These are phyloP conservation scores for Mustelus asterias DNA, from an alignment of 2,113 vertebrate species.

Conservation along the genomic window DNA sequence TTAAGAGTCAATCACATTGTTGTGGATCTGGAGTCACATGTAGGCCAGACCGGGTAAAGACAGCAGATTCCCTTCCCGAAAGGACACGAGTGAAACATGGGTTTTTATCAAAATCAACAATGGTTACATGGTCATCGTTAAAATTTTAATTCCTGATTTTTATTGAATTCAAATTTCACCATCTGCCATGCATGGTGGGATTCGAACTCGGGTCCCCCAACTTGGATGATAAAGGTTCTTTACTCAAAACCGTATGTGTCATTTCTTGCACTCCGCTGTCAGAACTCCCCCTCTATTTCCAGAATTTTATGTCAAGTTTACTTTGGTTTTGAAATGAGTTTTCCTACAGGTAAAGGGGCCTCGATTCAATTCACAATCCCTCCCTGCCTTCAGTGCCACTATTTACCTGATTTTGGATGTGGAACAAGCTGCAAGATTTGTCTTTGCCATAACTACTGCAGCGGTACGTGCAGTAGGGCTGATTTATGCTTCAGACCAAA, in stretches of 20 bases:
- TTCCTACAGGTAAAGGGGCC: not conserved
- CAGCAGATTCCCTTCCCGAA: no score
- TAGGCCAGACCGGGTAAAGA: no score
- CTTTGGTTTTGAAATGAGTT: not conserved
- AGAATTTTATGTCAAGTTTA: not conserved
- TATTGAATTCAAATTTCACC: no score
- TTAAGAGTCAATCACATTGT: no score
- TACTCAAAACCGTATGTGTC: not conserved
- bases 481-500: not conserved
- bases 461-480: not conserved
- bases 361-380: no score
- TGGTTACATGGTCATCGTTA: no score
- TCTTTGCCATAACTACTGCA: not conserved
- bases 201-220: no score
- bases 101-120: no score
- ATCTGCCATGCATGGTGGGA: no score
- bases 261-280: not conserved
- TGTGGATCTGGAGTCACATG: no score
- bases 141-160: no score
- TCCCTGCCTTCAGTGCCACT: not conserved
- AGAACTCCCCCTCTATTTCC: not conserved
- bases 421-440: not conserved
- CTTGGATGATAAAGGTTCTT: not conserved
- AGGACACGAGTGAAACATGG: no score
- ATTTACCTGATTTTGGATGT: not conserved